Conservation (phyloP, 2,113 vertebrate genomes). For the Clarias macrocephalus region DNA sequence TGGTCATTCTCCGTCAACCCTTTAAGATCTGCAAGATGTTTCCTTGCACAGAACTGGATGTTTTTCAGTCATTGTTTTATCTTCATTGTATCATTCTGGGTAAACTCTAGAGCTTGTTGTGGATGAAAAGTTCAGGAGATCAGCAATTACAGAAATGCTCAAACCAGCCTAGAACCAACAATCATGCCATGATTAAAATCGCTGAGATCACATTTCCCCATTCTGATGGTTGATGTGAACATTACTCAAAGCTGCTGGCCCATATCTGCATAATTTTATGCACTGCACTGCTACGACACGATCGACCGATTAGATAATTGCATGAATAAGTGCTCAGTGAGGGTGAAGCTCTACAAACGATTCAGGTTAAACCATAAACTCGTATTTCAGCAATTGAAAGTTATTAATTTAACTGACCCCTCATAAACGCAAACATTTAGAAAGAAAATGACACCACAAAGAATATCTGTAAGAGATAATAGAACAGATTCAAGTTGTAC, state of each 20-base stretch:
- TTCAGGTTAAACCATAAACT: not conserved
- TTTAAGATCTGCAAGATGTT: not conserved
- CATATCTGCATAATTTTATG: not conserved
- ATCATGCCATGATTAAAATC: not conserved
- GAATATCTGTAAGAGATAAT: not conserved
- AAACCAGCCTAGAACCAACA: not conserved
- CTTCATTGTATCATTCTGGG: not conserved
- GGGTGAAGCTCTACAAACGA: not conserved
- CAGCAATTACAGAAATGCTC: not conserved
- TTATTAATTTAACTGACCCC: not conserved
- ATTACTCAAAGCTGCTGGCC: not conserved
- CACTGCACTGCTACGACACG: not conserved
- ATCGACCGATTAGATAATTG: not conserved
- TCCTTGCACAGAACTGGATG: not conserved
- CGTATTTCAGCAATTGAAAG: not conserved
- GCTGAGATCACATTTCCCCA: not conserved
- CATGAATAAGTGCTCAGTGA: not conserved
- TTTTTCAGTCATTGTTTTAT: not conserved
- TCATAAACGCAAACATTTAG: not conserved
- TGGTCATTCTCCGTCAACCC: not conserved
- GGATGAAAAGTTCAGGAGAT: not conserved
- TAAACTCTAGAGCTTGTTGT: not conserved
- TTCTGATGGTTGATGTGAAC: not conserved
- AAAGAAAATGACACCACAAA: not conserved
- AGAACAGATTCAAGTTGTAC: conserved; percentile 43